Base-by-base conservation (phyloP, 2,888 invertebrate genomes). In the Muschampia plurimacula region DNA sequence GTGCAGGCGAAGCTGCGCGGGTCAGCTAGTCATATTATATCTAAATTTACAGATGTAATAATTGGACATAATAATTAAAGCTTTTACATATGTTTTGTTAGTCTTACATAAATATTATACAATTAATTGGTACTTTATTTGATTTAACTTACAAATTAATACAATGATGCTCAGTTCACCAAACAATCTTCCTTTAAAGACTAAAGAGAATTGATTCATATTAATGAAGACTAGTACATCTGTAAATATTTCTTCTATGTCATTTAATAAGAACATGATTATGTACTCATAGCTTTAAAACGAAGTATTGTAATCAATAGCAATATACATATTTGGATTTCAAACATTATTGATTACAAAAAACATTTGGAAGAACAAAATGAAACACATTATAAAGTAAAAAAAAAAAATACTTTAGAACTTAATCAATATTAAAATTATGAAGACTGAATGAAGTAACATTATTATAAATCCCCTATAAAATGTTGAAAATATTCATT, bases 1-100 rank as follows among this genome's bases (percentile, higher is more conserved):
- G 32, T 32, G 2, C 2, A 32, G 3, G n/a, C n/a, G n/a, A n/a
- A n/a, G n/a, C 1, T 28, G 2, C 28, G 28, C 2, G 28, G 28
- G 28, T 2, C 1, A 28, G 28, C 2, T 1, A 2, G 28, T 28
- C 28, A 2, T 2, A 2, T 28, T 46, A 9, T 22, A 49, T 2
- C 28, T 49, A 49, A 49, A 55, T 65, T 65, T 65, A 65, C 64
- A 65, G 49, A 65, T 65, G 64, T 65, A 65, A 57, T 57, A 36
- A n/a, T 28, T 36, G 59, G 36, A 60, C 32, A 12, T 13, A 15
- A 9, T 63, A 63, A 52, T 66, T 66, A 66, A 66, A 66, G 65
- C 65, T 66, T 46, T 28, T 28, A 49, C n/a, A 36, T 15, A 52
- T 49, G 4, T 60, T 60, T 60, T n/a, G n/a, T 39, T 36, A 60